Conservation (phyloP, 2,797 vertebrate species). For the Galago senegalensis region DNA sequence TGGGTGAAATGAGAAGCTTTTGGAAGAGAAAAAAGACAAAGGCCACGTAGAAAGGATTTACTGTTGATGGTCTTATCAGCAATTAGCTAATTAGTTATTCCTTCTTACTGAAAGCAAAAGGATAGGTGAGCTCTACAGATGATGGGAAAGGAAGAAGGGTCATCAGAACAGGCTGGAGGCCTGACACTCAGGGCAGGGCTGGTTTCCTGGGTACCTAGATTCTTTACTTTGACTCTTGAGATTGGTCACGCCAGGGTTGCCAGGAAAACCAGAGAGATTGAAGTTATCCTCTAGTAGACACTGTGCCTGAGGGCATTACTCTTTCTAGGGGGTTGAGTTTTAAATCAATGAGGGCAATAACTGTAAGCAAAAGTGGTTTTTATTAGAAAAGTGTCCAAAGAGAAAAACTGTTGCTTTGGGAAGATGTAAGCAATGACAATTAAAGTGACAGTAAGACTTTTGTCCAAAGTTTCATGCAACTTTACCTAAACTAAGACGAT, state of each 20-base stretch:
- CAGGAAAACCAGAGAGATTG: not conserved
- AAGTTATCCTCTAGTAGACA: not conserved
- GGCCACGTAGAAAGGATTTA: not conserved
- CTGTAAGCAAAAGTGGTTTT: constrained; percentile 38
- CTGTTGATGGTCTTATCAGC: not conserved
- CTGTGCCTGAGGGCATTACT: not conserved
- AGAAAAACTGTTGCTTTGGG: not conserved
- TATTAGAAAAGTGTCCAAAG: constrained; percentile 33
- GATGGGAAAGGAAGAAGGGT: not conserved
- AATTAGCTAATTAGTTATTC: not conserved
- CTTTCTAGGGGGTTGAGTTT: not conserved
- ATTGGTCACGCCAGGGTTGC: not conserved
- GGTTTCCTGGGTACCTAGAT: not conserved
- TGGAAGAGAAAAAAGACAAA: not conserved
- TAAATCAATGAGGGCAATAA: not conserved
- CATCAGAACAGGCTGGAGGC: not conserved
- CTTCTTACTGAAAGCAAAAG: not conserved
- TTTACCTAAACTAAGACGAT: not conserved
- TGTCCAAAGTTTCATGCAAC: not conserved
- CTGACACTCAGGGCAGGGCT: not conserved
- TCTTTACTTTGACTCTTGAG: not conserved
- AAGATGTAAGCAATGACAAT: not conserved
- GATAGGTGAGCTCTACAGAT: not conserved
- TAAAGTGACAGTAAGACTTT: not conserved
- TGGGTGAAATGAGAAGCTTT: not conserved